phyloP scores from a whole-genome alignment of 1,140 invertebrate genomes.

The Cylas formicarius region DNA sequence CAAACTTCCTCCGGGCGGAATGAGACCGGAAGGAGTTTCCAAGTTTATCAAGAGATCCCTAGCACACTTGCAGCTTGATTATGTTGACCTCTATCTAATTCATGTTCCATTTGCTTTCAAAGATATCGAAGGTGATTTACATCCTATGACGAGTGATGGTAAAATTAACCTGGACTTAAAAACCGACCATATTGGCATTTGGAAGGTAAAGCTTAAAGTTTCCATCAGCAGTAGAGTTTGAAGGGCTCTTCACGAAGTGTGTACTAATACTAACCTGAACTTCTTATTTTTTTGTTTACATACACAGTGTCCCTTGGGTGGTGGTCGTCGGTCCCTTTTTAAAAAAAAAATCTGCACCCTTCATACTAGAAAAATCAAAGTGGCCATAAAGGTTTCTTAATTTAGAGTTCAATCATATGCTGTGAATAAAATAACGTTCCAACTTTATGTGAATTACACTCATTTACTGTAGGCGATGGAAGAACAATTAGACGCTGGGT shows the following conservation, averaged over 20 bases:
- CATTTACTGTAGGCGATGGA: constrained; percentile 60
- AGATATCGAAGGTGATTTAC: constrained; percentile 44
- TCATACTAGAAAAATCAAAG: not conserved
- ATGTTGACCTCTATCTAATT: constrained; percentile 79
- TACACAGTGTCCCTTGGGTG: not conserved
- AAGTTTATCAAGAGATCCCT: constrained; percentile 67
- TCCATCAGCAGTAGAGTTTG: not conserved
- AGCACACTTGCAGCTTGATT: constrained; percentile 63
- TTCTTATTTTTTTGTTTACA: not conserved
- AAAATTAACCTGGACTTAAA: constrained; percentile 55
- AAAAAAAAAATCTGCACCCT: too few relatives aligned
- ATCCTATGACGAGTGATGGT: constrained; percentile 51
- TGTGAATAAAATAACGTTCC: not conserved
- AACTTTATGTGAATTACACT: not conserved
- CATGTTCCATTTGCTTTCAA: constrained; percentile 69
- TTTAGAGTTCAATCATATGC: not conserved
- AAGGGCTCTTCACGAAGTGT: not conserved
- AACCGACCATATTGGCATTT: constrained; percentile 63
- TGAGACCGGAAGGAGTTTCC: constrained; percentile 59
- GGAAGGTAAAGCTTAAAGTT: constrained; percentile 55
- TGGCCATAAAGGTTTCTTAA: too few relatives aligned
- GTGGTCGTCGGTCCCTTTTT: too few relatives aligned
- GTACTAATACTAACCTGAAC: not conserved
- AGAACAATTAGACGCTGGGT: constrained; percentile 56
- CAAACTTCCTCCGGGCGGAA: constrained; percentile 56